Evolutionary conservation across 2,888 invertebrate species (phyloP), one percentile per base, ranked within the genome.

Genomic region (Chironomus tentans): DNA sequence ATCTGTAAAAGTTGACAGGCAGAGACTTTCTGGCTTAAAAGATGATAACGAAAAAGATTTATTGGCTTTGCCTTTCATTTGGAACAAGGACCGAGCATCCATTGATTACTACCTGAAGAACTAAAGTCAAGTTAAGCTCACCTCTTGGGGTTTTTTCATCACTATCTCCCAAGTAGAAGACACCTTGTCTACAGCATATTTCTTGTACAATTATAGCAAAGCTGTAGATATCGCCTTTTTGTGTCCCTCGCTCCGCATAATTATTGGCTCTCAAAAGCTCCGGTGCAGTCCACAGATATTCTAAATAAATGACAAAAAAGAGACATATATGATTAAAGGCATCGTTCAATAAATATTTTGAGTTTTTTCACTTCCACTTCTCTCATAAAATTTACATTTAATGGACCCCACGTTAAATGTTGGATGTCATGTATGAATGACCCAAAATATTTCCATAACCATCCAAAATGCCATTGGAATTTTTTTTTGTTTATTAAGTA

Each of bases 141-240:
- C 94, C 92, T 87, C 89, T 89, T 12, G 92, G 91, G 10, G 89
- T 84, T 81, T 89, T 85, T 76, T 88, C 86, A 12, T n/a, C n/a
- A 76, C 84, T 81, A 56, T 87, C 86, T 78, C 89, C 91, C 72
- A 94, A 85, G 86, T 91, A 94, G 82, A 95, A 97, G 0, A 92
- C 92, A 28, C 97, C 97, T 83, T 94, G 92, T 73, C 97, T 86
- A 79, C 91, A 90, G 77, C 93, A 90, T 80, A 97, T 96, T 85
- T 97, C 97, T 81, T 97, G 95, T 81, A 95, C 92, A 80, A 97
- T 93, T 80, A 97, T 93, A 13, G 91, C 95, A 82, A 97, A 97
- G 62, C 96, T 95, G 83, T 97, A 97, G n/a, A 97, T 92, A 81
- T 97, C 97, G 22, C 93, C 97, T 83, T 94, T 95, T 81, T 93